These are phyloP conservation scores for Cyclina sinensis DNA, from an alignment of 1,140 invertebrate species.

Conservation along the genomic window DNA sequence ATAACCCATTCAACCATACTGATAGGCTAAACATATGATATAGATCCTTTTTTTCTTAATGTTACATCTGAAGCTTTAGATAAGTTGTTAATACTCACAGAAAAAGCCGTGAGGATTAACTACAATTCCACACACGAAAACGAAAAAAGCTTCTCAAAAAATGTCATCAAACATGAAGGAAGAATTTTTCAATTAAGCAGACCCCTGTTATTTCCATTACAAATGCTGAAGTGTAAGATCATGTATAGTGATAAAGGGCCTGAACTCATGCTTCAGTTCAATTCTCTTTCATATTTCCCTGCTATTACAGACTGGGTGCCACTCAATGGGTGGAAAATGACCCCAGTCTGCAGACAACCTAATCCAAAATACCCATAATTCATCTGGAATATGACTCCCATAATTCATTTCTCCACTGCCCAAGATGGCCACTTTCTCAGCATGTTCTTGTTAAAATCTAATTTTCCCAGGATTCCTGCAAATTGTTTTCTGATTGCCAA, in stretches of 20 bases:
- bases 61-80: not conserved
- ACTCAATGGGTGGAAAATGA: not conserved
- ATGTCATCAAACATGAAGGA: constrained; percentile 1
- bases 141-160: not conserved
- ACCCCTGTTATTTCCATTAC: constrained; percentile 2
- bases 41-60: constrained; percentile 3
- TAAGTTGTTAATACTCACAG: not conserved
- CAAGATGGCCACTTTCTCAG: constrained; percentile 17
- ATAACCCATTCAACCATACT: not conserved
- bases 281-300: not conserved
- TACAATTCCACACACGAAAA: not conserved
- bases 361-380: constrained; percentile 38
- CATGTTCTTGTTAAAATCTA: constrained; percentile 40
- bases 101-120: not conserved
- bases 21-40: constrained; percentile 28
- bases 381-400: not conserved
- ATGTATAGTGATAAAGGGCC: constrained; percentile 14
- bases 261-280: constrained; percentile 14
- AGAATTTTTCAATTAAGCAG: constrained; percentile 29
- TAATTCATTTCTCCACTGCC: constrained; percentile 29
- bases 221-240: not conserved
- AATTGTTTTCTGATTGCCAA: constrained; percentile 38
- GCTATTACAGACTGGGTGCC: constrained; percentile 1
- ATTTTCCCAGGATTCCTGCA: constrained; percentile 32
- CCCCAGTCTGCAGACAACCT: constrained; percentile 27